Percentiles rank a stretch among this genome's conserved stretches.
Conservation (phyloP, 2,888 invertebrate genomes). For the Dynastes tityus region DNA sequence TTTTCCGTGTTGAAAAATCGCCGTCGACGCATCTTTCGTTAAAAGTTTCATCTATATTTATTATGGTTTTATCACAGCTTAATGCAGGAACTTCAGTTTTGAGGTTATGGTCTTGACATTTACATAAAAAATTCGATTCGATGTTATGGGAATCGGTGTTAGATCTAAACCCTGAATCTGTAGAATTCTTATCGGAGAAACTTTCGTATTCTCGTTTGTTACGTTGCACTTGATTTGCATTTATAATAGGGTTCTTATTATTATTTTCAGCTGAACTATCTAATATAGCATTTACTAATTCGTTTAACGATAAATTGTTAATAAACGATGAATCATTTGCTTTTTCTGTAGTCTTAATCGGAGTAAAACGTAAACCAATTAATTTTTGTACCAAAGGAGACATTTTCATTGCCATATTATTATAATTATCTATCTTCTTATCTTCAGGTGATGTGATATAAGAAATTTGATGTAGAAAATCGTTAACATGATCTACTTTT, state of each 20-base stretch:
- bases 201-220: conserved; percentile 61
- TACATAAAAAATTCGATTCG: conserved; percentile 64
- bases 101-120: conserved; percentile 56
- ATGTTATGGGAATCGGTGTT: conserved; percentile 64
- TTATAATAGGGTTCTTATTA: conserved; percentile 62
- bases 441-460: conserved; percentile 63
- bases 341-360: conserved; percentile 61
- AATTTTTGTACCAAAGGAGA: conserved; percentile 77
- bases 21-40: conserved; percentile 67
- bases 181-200: conserved; percentile 61
- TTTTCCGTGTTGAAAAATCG: conserved; percentile 55
- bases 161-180: conserved; percentile 67
- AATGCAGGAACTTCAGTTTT: conserved; percentile 20
- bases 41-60: conserved; percentile 65
- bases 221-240: conserved; percentile 61
- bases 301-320: conserved; percentile 74
- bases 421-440: conserved; percentile 50
- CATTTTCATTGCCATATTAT: conserved; percentile 66
- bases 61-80: conserved; percentile 65
- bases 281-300: conserved; percentile 77
- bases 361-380: conserved; percentile 75
- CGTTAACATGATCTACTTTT: conserved; percentile 65
- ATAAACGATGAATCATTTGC: conserved; percentile 72
- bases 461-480: conserved; percentile 66
- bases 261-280: conserved; percentile 74